A percentile compares a stretch with the other conserved stretches of the same genome.
Conservation (phyloP, 2,888 invertebrate genomes). For the Erebia ligea region DNA sequence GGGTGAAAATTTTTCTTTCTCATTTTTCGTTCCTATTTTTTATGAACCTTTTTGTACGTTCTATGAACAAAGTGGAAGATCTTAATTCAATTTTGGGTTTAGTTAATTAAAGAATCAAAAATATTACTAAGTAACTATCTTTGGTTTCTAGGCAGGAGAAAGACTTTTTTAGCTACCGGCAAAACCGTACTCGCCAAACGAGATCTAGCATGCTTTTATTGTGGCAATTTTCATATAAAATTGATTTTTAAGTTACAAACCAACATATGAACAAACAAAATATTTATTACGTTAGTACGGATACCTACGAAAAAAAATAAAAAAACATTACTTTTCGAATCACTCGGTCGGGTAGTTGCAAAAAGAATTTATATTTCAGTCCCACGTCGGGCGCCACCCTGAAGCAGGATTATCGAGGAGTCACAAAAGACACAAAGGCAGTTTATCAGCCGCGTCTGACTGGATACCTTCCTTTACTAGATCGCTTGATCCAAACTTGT, state of each 20-base stretch:
- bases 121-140: no score
- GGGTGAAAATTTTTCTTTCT: not conserved
- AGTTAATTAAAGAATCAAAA: no score
- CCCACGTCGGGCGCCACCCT: slow-evolving; percentile 51
- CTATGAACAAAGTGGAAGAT: no score
- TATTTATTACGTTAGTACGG: not conserved
- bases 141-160: no score
- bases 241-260: not conserved
- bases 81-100: no score
- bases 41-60: not conserved
- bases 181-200: no score
- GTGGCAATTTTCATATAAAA: no score
- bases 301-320: not conserved
- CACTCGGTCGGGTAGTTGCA: slow-evolving; percentile 17
- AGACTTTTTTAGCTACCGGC: no score
- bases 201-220: no score
- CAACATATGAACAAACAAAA: not conserved
- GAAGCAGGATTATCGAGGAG: slow-evolving; percentile 62
- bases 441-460: slow-evolving; percentile 70
- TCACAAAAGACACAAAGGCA: slow-evolving; percentile 69
- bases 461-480: slow-evolving; percentile 61
- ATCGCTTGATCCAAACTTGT: slow-evolving; percentile 53
- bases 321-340: not conserved
- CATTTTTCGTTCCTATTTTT: not conserved
- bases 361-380: slow-evolving; percentile 58